Evolutionary conservation across 2,888 invertebrate genomes (phyloP).

Genomic region (Dryobota labecula): DNA sequence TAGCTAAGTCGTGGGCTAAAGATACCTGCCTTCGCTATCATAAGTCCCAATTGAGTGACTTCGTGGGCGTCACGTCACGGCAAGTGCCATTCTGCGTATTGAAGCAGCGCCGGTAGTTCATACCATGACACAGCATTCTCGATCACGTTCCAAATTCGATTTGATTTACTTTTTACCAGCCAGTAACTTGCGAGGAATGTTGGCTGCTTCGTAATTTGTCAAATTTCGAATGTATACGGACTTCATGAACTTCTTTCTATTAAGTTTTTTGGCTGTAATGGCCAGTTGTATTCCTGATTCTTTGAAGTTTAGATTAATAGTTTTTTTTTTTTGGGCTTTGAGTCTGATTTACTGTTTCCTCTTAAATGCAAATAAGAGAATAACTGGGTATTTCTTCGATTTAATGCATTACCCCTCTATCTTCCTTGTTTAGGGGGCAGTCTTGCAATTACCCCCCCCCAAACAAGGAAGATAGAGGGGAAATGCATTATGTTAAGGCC

Average conservation of each 20-base stretch:
- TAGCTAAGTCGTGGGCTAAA: background rate
- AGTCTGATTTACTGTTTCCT: background rate
- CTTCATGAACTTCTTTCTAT: background rate
- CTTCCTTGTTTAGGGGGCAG: slow-evolving; percentile 10
- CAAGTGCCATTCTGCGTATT: slow-evolving; percentile 55
- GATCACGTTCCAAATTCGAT: slow-evolving; percentile 50
- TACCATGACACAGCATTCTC: slow-evolving; percentile 44
- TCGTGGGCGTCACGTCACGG: slow-evolving; percentile 40
- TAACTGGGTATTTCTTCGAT: slow-evolving; percentile 9
- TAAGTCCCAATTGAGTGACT: slow-evolving; percentile 29
- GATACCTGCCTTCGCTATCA: slow-evolving; percentile 5
- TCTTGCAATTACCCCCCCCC: no score
- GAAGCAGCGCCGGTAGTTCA: slow-evolving; percentile 35
- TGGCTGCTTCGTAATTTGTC: slow-evolving; percentile 18
- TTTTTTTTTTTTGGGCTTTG: background rate
- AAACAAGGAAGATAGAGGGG: no score
- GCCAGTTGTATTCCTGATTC: slow-evolving; percentile 3
- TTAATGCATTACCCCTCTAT: slow-evolving; percentile 18
- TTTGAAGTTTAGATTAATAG: background rate
- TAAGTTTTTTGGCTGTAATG: background rate
- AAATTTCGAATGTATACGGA: slow-evolving; percentile 5
- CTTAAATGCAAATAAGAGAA: slow-evolving; percentile 13
- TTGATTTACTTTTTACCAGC: slow-evolving; percentile 46
- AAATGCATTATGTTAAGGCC: slow-evolving; percentile 33
- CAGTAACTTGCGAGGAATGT: slow-evolving; percentile 40